Percentiles rank a stretch among this genome's conserved stretches.
Evolutionary conservation across 1,140 invertebrate genomes (phyloP).

Genomic region (Potamilus streckersoni): DNA sequence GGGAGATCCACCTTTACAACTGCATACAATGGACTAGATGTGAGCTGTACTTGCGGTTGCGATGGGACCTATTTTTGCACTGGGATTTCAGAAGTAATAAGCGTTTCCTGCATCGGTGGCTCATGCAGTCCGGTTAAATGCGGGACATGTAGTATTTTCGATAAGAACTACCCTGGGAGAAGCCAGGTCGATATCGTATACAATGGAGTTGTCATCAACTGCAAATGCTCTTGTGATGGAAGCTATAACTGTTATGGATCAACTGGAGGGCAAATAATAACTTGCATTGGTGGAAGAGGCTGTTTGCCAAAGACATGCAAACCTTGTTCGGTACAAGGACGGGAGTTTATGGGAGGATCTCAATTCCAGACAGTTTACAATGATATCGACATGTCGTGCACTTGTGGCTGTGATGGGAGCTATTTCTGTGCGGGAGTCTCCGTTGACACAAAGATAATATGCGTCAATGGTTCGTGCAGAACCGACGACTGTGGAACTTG

Average conservation of each 20-base stretch:
- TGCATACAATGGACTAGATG: conserved; percentile 20
- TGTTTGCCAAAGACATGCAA: conserved; percentile 9
- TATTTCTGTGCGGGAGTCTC: conserved; percentile 14
- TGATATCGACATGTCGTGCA: conserved; percentile 18
- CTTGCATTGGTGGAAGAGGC: conserved; percentile 1
- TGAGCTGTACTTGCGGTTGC: conserved; percentile 26
- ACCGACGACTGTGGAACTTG: conserved; percentile 12
- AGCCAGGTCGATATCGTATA: conserved; percentile 8
- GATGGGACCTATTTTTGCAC: conserved; percentile 15
- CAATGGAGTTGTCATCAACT: conserved; percentile 13
- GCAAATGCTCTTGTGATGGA: conserved; percentile 19
- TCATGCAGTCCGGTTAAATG: conserved; percentile 11
- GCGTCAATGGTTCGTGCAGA: conserved; percentile 12
- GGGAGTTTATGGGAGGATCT: neutral
- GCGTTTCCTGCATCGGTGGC: conserved; percentile 15
- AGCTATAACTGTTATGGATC: conserved; percentile 15
- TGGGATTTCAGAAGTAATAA: conserved; percentile 19
- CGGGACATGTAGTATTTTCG: conserved; percentile 24
- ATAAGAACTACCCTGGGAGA: conserved; percentile 6
- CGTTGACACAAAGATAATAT: conserved; percentile 14
- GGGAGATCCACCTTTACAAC: conserved; percentile 14
- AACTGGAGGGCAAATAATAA: neutral
- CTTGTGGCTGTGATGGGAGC: conserved; percentile 24
- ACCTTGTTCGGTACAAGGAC: conserved; percentile 9
- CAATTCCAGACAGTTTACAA: conserved; percentile 16